A percentile compares a stretch with the other conserved stretches of the same genome.
Evolutionary conservation across 2,113 vertebrate genomes (phyloP).

Genomic region (Todiramphus saurophagus): DNA sequence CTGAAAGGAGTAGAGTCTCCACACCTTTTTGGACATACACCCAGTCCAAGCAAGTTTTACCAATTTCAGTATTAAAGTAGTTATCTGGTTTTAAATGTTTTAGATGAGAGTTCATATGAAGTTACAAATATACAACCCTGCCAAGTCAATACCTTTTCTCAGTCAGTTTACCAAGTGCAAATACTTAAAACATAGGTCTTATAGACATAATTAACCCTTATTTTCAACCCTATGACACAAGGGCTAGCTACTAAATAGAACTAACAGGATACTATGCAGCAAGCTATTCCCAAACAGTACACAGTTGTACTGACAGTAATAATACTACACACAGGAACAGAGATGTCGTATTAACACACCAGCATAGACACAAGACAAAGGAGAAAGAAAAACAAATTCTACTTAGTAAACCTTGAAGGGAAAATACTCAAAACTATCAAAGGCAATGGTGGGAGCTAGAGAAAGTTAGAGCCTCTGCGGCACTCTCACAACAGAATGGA

Average conservation of each 20-base stretch:
- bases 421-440: not conserved
- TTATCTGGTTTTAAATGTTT: not conserved
- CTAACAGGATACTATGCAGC: not conserved
- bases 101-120: not conserved
- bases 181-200: not conserved
- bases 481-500: not conserved
- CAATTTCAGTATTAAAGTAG: not conserved
- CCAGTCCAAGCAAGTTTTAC: not conserved
- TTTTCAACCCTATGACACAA: not conserved
- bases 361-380: not conserved
- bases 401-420: not conserved
- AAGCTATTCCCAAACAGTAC: not conserved
- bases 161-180: not conserved
- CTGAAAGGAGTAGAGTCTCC: not conserved
- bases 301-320: rapidly evolving
- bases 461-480: not conserved
- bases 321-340: not conserved
- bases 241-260: not conserved
- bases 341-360: not conserved
- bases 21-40: not conserved
- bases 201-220: rapidly evolving
- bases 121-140: not conserved
- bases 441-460: not conserved
- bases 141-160: not conserved
- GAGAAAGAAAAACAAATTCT: not conserved